Conservation (phyloP, 2,797 vertebrate genomes). For the Euphonia xanthogaster region DNA sequence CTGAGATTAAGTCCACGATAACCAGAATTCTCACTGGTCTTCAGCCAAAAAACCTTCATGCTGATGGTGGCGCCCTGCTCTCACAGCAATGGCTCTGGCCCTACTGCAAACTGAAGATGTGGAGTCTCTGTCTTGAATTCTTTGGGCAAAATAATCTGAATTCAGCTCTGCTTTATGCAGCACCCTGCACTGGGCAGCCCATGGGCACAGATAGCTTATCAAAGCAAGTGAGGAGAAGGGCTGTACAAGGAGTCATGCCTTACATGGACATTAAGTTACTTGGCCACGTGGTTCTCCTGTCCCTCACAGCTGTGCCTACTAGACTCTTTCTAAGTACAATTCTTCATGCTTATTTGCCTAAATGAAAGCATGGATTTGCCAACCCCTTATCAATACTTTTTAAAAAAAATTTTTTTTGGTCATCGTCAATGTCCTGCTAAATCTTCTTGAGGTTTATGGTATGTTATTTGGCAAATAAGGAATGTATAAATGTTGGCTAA, state of each 20-base stretch:
- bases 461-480: neutral
- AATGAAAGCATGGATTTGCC: neutral
- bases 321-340: neutral
- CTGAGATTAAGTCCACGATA: neutral
- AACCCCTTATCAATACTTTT: neutral
- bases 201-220: neutral
- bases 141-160: neutral
- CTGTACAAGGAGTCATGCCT: neutral
- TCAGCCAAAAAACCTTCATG: neutral
- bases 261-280: rapidly evolving
- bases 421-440: neutral
- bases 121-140: neutral
- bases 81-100: neutral
- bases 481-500: neutral
- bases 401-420: neutral
- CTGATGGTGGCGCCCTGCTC: neutral
- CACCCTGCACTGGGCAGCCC: neutral
- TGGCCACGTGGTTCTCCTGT: neutral
- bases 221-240: neutral
- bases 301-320: neutral
- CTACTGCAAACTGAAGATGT: neutral
- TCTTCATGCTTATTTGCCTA: neutral
- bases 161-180: neutral
- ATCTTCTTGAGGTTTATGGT: neutral
- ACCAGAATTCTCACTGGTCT: neutral